Conservation (phyloP, 2,113 vertebrate genomes). For the Neogale vison region DNA sequence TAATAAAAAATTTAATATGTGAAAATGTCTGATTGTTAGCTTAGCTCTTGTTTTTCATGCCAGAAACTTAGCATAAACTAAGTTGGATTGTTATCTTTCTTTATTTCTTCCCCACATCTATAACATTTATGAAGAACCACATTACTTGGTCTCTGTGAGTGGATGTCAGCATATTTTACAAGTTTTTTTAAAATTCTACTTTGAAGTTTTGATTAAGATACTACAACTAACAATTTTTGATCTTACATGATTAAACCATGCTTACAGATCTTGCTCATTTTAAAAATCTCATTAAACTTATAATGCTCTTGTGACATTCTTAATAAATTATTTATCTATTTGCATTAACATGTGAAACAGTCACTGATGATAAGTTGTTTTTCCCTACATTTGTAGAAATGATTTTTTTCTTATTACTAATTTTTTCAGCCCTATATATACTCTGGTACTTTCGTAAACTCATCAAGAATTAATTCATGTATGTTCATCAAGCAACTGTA, state of each 20-base stretch:
- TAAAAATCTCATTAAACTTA: constrained; percentile 41
- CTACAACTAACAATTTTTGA: not conserved
- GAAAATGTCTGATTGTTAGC: not conserved
- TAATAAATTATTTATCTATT: constrained; percentile 41
- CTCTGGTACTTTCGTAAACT: not conserved
- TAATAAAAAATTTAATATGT: not conserved
- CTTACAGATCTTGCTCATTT: constrained; percentile 11
- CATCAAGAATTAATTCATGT: not conserved
- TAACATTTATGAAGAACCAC: not conserved
- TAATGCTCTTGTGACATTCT: not conserved
- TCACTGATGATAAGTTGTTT: constrained; percentile 20
- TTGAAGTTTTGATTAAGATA: not conserved
- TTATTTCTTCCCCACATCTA: not conserved
- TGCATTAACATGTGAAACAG: constrained; percentile 20
- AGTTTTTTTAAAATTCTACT: constrained; percentile 32
- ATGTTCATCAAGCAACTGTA: not conserved
- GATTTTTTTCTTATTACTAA: not conserved
- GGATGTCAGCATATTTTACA: not conserved
- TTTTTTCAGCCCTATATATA: not conserved
- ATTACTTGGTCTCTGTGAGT: not conserved
- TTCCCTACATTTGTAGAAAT: not conserved
- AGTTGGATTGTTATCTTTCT: not conserved
- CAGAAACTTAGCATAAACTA: not conserved
- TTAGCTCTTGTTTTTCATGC: constrained; percentile 20
- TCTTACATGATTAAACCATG: not conserved